Percentiles rank a stretch among this genome's conserved stretches.
Evolutionary conservation across 2,888 invertebrate genomes (phyloP).

Genomic region (Frankliniella intonsa): DNA sequence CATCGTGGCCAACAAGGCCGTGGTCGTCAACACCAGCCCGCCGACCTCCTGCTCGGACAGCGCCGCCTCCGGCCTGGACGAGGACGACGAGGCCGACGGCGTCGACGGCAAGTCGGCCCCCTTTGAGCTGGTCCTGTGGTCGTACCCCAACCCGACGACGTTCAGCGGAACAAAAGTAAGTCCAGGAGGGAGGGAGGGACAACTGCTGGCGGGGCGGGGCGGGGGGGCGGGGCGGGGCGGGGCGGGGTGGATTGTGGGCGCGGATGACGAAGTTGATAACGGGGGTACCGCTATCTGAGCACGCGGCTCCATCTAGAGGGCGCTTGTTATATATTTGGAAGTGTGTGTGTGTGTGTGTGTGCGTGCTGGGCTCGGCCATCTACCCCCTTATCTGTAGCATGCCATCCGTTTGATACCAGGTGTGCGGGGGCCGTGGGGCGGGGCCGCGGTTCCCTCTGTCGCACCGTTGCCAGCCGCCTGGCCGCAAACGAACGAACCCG

Average conservation of each 20-base stretch:
- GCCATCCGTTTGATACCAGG: too few species aligned
- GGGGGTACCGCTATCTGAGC: too few species aligned
- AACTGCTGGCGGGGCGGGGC: neutral
- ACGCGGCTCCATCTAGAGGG: too few species aligned
- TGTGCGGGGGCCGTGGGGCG: too few species aligned
- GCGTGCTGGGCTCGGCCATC: too few species aligned
- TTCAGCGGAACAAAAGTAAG: slow-evolving; percentile 12
- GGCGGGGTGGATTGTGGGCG: neutral
- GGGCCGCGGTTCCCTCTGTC: too few species aligned
- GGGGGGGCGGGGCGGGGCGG: neutral
- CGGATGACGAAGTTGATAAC: too few species aligned
- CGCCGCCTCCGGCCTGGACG: neutral
- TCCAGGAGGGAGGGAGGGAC: neutral
- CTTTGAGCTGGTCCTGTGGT: slow-evolving; percentile 13
- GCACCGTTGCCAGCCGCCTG: too few species aligned
- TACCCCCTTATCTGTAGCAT: too few species aligned
- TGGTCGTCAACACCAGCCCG: neutral
- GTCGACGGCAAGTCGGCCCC: slow-evolving; percentile 7
- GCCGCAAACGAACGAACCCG: too few species aligned
- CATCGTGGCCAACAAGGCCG: neutral
- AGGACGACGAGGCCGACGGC: neutral
- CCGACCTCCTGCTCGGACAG: neutral
- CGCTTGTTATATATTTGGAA: too few species aligned
- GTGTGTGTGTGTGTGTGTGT: too few species aligned
- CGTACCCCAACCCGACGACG: neutral